These are phyloP conservation scores for Phyto melanocephala DNA, from an alignment of 2,888 invertebrate genomes.

Conservation along the genomic window DNA sequence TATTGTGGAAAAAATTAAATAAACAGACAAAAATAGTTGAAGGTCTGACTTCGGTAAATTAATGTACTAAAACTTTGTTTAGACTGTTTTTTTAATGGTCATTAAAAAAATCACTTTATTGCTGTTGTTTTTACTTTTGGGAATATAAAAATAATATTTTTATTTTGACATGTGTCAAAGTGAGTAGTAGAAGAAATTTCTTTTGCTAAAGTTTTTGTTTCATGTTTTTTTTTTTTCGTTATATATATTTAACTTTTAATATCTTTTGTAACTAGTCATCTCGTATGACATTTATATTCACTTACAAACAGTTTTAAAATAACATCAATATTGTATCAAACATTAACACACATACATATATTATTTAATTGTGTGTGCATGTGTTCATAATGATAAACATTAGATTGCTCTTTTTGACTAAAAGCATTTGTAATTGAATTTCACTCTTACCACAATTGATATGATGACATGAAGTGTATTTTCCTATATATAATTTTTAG, in stretches of 20 bases:
- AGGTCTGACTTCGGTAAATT: neutral
- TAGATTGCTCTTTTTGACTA: conserved; percentile 28
- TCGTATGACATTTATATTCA: neutral
- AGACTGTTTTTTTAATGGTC: neutral
- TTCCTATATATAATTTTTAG: neutral
- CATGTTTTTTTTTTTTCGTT: neutral
- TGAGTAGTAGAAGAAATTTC: neutral
- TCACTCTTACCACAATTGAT: conserved; percentile 15
- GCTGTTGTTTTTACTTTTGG: neutral
- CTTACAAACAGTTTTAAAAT: too few species aligned
- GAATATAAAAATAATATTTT: neutral
- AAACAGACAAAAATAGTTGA: conserved; percentile 5
- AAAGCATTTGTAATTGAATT: conserved; percentile 46
- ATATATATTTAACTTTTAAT: neutral
- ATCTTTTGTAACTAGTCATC: neutral
- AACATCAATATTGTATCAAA: too few species aligned
- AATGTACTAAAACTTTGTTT: neutral
- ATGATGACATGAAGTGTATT: conserved; percentile 19
- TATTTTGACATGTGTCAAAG: neutral
- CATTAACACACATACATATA: neutral
- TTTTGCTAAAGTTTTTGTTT: neutral
- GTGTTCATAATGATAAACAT: conserved; percentile 6
- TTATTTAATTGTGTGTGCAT: neutral
- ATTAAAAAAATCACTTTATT: neutral
- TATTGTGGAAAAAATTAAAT: neutral